Evolutionary conservation across 1,140 invertebrate species (phyloP).

Genomic region (Drosophila rufa): DNA sequence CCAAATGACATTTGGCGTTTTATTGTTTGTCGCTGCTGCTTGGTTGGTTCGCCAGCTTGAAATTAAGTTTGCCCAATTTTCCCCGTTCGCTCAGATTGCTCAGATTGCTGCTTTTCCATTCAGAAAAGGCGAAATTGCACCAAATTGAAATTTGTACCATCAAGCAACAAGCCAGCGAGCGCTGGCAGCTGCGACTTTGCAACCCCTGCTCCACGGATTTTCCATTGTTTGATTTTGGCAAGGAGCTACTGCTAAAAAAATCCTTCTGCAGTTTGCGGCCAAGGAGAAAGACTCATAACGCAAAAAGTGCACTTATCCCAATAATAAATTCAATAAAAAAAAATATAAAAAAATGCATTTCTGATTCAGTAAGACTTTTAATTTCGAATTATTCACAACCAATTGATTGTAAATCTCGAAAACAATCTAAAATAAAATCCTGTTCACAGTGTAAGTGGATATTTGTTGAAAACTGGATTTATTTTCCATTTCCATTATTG

Average conservation of each 20-base stretch:
- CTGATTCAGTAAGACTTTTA: no score
- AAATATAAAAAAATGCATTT: no score
- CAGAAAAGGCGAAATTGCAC: slow-evolving; percentile 32
- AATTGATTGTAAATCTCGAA: neutral
- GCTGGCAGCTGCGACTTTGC: slow-evolving; percentile 51
- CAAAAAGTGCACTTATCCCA: neutral
- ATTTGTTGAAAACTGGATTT: neutral
- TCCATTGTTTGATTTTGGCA: slow-evolving; percentile 43
- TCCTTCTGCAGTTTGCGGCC: slow-evolving; percentile 42
- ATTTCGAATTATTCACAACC: no score
- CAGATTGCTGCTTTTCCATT: slow-evolving; percentile 15
- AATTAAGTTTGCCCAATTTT: slow-evolving; percentile 37
- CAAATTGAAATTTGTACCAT: slow-evolving; percentile 67
- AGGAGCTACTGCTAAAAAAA: slow-evolving; percentile 19
- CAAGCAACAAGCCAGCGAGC: slow-evolving; percentile 37
- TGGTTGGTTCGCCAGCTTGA: slow-evolving; percentile 30
- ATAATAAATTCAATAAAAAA: neutral
- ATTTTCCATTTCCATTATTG: slow-evolving; percentile 1
- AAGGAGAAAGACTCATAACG: slow-evolving; percentile 11
- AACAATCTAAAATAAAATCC: neutral
- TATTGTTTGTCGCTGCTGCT: slow-evolving; percentile 51
- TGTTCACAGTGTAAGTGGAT: neutral
- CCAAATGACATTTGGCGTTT: slow-evolving; percentile 66
- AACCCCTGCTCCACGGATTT: slow-evolving; percentile 24
- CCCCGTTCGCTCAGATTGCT: neutral